Evolutionary conservation across 2,888 invertebrate species (phyloP).

Genomic region (Lomographa bimaculata): DNA sequence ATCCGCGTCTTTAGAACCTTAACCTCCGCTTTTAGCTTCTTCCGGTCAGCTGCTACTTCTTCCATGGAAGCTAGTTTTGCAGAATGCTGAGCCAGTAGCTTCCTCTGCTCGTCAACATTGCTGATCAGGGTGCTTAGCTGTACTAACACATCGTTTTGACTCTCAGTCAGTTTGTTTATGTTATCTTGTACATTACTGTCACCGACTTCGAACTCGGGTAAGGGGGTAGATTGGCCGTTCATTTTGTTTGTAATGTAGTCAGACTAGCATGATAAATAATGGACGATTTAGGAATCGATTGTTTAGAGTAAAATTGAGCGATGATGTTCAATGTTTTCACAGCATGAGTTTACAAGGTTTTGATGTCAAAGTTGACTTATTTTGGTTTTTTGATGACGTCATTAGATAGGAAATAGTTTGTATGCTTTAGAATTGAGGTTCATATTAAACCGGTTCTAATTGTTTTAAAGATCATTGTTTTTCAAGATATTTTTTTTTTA

Average conservation of each 20-base stretch:
- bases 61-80: conserved; percentile 58
- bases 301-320: too few species aligned
- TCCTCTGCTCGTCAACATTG: conserved; percentile 59
- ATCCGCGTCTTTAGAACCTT: conserved; percentile 57
- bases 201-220: conserved; percentile 14
- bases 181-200: conserved; percentile 46
- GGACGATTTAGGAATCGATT: conserved; percentile 4
- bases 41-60: conserved; percentile 50
- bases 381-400: too few species aligned
- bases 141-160: conserved; percentile 48
- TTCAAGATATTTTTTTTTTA: too few species aligned
- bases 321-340: too few species aligned
- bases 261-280: conserved; percentile 22
- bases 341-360: too few species aligned
- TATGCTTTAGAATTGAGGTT: too few species aligned
- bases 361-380: too few species aligned
- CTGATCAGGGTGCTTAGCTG: conserved; percentile 60
- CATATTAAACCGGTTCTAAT: too few species aligned
- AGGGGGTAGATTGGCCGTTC: conserved; percentile 2
- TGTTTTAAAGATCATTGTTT: too few species aligned
- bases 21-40: conserved; percentile 53
- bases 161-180: conserved; percentile 55
- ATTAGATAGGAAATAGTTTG: too few species aligned
- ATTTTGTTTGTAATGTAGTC: conserved; percentile 15
- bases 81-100: conserved; percentile 46